Evolutionary conservation across 2,888 invertebrate genomes (phyloP), one percentile per base, ranked within the genome.

Genomic region (Carcina quercana): DNA sequence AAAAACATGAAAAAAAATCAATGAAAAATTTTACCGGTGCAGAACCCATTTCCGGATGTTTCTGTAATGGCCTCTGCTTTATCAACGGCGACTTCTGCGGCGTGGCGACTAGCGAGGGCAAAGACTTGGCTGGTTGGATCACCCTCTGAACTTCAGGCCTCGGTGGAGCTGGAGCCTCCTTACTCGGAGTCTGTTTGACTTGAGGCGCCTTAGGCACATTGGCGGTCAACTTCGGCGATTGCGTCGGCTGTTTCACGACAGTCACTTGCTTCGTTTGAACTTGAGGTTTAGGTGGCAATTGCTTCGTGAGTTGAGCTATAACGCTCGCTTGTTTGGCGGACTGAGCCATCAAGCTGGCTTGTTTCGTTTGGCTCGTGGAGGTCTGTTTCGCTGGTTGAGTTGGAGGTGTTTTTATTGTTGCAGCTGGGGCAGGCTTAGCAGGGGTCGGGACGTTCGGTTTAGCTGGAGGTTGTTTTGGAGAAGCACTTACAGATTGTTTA

Each of bases 71-170:
- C 36, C 78, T 60, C 39, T 72, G 79, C 44, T 75, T 75, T 14
- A 70, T 58, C 10, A 80, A 46, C 14, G 78, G 74, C 5, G 76
- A 64, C 32, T 72, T 72, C 20, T 64, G 62, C 1, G 73, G 63
- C 6, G 72, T 43, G 0, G 71, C 45, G 1, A 69, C 56, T 1
- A 68, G 53, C 0, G 75, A 54, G 0, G 75, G 65, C 34, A 72
- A 31, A 0, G 67, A 47, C 19, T 70, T 66, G 0, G 62, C 49
- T 19, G 60, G 31, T n/a, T 55, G 51, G 5, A 49, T 37, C 3
- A 34, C 30, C 8, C 50, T 53, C 19, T 38, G 34, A 0, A 51
- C 26, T 20, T 32, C 47, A 8, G 42, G 43, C 29, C 55, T 30
- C 25, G 25, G 25, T 2, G 15, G 11, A 15, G 8, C 10, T 10